Evolutionary conservation across 2,797 vertebrate species (phyloP).

Genomic region (Danio aesculapii): DNA sequence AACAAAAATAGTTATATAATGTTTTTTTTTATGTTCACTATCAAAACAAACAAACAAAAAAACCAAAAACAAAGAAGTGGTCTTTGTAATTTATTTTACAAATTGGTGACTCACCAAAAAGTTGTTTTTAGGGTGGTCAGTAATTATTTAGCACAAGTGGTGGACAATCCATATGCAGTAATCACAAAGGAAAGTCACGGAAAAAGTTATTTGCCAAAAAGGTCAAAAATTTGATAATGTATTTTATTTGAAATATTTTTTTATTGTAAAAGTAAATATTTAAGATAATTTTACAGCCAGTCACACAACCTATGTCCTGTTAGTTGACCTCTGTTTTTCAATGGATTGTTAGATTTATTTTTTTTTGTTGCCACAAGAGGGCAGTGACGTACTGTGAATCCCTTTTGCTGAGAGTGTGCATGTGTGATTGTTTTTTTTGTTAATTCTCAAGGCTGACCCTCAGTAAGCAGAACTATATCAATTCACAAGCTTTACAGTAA

Average conservation of each 20-base stretch:
- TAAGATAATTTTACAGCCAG: no score
- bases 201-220: not conserved
- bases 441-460: not conserved
- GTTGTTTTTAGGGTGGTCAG: no score
- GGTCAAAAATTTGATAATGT: not conserved
- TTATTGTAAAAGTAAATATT: no score
- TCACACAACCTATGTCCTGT: no score
- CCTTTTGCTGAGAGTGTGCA: not conserved
- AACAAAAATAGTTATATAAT: not conserved
- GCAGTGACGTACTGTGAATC: not conserved
- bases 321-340: not conserved
- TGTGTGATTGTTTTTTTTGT: no score
- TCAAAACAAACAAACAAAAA: no score
- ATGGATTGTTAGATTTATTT: not conserved
- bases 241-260: no score
- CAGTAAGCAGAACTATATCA: not conserved
- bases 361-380: conserved; percentile 22
- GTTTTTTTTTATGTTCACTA: no score
- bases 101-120: not conserved
- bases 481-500: not conserved
- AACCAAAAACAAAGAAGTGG: no score
- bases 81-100: not conserved
- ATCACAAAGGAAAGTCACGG: not conserved
- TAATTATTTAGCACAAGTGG: no score
- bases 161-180: not conserved